Percentiles rank a stretch among this genome's conserved stretches.
These are phyloP conservation scores for Natator depressus DNA, from an alignment of 2,113 vertebrate genomes.

Conservation along the genomic window DNA sequence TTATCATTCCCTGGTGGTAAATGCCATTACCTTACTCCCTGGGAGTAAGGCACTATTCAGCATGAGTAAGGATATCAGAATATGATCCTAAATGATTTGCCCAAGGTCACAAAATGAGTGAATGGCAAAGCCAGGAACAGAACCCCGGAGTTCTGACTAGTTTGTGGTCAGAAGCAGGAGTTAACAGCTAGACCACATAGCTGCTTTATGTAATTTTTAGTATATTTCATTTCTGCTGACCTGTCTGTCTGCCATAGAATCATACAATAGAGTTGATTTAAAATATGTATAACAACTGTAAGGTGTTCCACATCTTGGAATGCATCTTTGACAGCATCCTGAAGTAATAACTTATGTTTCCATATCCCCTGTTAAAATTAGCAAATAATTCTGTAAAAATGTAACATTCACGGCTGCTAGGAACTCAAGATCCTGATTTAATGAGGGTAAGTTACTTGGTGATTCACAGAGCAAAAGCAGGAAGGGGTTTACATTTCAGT, in stretches of 20 bases:
- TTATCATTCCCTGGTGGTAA: neutral
- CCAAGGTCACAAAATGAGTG: neutral
- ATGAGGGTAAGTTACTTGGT: conserved; percentile 1
- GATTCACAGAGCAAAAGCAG: neutral
- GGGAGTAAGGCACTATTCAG: neutral
- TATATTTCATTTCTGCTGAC: neutral
- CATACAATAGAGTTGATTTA: conserved; percentile 13
- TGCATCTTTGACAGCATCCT: conserved; percentile 29
- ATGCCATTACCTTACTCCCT: neutral
- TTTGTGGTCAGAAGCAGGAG: neutral
- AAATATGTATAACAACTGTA: neutral
- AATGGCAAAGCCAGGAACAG: neutral
- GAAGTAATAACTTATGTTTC: conserved; percentile 61
- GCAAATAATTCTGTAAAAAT: conserved; percentile 42
- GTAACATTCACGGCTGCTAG: conserved; percentile 30
- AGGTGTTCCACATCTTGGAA: conserved; percentile 31
- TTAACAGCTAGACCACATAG: neutral
- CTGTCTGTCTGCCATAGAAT: neutral
- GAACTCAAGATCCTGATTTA: conserved; percentile 26
- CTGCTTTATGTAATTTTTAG: neutral
- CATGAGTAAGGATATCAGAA: neutral
- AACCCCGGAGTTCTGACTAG: neutral
- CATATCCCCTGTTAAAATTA: conserved; percentile 37
- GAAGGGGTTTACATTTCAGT: neutral
- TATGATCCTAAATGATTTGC: neutral